Conservation (phyloP, 2,797 vertebrate species). For the Benthosema pterotum region DNA sequence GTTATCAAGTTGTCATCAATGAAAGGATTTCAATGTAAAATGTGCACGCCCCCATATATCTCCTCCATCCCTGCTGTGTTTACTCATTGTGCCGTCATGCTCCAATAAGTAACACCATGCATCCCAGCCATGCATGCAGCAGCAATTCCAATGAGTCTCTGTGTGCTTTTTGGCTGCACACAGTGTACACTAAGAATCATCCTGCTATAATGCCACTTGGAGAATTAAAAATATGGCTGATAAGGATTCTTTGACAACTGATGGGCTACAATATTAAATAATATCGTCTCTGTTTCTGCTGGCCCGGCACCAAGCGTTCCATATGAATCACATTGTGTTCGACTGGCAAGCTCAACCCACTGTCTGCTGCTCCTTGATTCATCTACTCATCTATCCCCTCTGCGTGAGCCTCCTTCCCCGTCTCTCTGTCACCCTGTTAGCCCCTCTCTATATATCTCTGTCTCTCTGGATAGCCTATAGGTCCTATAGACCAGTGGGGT, state of each 20-base stretch:
- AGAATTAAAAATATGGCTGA: constrained; percentile 29
- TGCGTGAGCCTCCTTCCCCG: constrained; percentile 48
- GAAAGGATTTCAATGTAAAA: constrained; percentile 51
- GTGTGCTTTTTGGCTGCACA: constrained; percentile 43
- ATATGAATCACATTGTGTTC: constrained; percentile 69
- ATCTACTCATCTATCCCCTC: constrained; percentile 41
- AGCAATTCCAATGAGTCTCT: too few species aligned
- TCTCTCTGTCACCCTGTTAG: not conserved
- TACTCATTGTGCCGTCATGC: constrained; percentile 63
- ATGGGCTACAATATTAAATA: constrained; percentile 61
- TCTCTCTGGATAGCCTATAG: not conserved
- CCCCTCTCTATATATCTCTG: not conserved
- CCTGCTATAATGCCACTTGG: too few species aligned
- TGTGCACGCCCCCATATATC: constrained; percentile 19
- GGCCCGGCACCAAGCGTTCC: constrained; percentile 61
- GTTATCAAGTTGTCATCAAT: constrained; percentile 3
- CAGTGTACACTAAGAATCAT: too few species aligned
- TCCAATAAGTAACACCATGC: constrained; percentile 35
- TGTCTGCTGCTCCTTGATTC: constrained; percentile 45
- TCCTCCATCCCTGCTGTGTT: constrained; percentile 29
- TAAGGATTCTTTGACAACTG: constrained; percentile 15
- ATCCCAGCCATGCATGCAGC: too few species aligned
- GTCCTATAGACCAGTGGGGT: too few species aligned
- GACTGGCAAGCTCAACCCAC: constrained; percentile 56
- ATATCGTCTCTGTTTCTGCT: constrained; percentile 48